Base-by-base conservation (phyloP, 2,888 invertebrate genomes). In the Onthophagus sagittarius region DNA sequence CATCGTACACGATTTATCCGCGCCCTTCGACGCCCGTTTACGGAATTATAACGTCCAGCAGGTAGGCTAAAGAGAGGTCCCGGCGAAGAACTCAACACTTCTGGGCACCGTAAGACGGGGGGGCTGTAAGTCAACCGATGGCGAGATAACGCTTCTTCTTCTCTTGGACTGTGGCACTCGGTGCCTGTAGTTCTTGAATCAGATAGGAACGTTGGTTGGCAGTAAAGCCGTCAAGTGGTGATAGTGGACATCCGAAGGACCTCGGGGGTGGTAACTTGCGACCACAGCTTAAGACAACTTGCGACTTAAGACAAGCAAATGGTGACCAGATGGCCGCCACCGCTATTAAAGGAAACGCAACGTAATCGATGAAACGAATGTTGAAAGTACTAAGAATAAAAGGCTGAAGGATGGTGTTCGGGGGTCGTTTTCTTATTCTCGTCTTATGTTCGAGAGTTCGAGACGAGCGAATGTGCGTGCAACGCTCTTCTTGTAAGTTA, bases 231-330 rank as follows among this genome's bases (percentile, higher is more conserved):
- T 77, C 79, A 78, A 72, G 75, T 5, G 69, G 75, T 77, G 78
- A 77, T 79, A 78, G 76, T 76, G 75, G 74, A 78, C 74, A 78
- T 79, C 77, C 79, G 77, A 79, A 78, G 79, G 39, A 53, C 39
- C 39, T 53, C 23, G 39, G 39, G 39, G 39, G 39, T 53, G 39
- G 39, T 53, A 53, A 53, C 39, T 53, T 53, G 80, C 79, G 78
- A 23, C 67, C 67, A 64, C 64, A 31, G 67, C 32, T 67, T n/a
- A 67, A 67, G 31, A 32, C 23, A 64, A 5, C 15, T 14, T 15
- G 64, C 64, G 64, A 64, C 31, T 23, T 23, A 67, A 32, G 67
- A 67, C 67, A 67, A 9, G 67, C 67, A 67, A 67, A n/a, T 67
- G 67, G 67, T 31, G 67, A 67, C 23, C 67, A 67, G 67, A 67